Evolutionary conservation across 2,888 invertebrate genomes (phyloP).

Genomic region (Rhingia rostrata): DNA sequence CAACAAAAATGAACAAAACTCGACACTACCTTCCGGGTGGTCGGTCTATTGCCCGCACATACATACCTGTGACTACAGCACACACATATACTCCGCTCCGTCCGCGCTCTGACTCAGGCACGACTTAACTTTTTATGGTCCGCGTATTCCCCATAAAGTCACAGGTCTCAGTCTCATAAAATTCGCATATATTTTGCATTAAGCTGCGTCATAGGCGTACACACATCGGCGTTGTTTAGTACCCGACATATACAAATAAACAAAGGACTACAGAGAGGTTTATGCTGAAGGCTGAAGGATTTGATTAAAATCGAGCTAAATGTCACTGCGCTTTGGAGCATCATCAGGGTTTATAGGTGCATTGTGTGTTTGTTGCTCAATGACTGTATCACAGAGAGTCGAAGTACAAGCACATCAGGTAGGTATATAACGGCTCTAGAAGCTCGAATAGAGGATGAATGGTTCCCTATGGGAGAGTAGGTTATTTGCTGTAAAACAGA

Average conservation of each 20-base stretch:
- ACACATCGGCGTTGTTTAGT: background rate
- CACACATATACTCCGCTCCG: background rate
- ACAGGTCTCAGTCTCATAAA: constrained; percentile 24
- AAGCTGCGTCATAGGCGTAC: constrained; percentile 18
- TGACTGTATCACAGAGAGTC: no score
- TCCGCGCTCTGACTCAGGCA: background rate
- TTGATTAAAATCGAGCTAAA: background rate
- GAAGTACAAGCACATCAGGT: background rate
- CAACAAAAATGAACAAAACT: background rate
- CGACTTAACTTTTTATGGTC: constrained; percentile 47
- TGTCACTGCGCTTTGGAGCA: background rate
- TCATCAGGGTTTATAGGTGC: background rate
- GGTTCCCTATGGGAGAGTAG: background rate
- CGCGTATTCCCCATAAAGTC: constrained; percentile 52
- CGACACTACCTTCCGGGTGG: constrained; percentile 46
- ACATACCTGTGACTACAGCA: background rate
- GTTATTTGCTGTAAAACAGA: constrained; percentile 8
- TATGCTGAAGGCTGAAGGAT: background rate
- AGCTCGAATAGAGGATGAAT: no score
- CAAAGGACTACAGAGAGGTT: background rate
- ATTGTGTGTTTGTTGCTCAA: no score
- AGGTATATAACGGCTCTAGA: background rate
- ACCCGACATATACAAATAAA: no score
- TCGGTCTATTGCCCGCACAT: constrained; percentile 3
- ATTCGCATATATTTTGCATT: constrained; percentile 47